These are phyloP conservation scores for Cyaniris semiargus DNA, from an alignment of 2,888 invertebrate genomes.

Conservation along the genomic window DNA sequence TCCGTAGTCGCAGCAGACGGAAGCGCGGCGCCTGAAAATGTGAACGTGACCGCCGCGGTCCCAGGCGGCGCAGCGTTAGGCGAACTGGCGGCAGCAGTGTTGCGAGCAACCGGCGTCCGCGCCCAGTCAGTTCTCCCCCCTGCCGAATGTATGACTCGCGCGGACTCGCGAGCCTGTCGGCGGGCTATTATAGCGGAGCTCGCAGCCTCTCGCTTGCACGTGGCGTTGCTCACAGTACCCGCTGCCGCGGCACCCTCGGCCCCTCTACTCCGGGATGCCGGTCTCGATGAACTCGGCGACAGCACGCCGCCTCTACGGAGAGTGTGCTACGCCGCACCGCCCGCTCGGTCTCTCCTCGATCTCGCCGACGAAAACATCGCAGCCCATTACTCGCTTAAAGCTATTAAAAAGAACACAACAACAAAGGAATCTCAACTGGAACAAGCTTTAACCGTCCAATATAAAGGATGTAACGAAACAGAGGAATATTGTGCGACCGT, in stretches of 20 bases:
- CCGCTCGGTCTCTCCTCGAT: conserved; percentile 59
- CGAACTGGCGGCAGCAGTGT: conserved; percentile 43
- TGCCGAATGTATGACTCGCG: conserved; percentile 41
- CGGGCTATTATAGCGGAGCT: conserved; percentile 46
- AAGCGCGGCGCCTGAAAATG: conserved; percentile 10
- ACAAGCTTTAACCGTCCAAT: not conserved
- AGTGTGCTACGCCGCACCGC: conserved; percentile 50
- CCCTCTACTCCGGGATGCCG: conserved; percentile 54
- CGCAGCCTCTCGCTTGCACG: conserved; percentile 46
- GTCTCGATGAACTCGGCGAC: conserved; percentile 59
- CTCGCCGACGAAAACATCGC: conserved; percentile 50
- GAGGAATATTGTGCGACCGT: conserved; percentile 49
- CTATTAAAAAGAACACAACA: conserved; percentile 16
- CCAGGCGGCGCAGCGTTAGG: conserved; percentile 41
- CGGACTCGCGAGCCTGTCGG: conserved; percentile 44
- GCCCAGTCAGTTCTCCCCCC: conserved; percentile 45
- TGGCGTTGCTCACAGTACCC: conserved; percentile 51
- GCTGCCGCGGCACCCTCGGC: conserved; percentile 48
- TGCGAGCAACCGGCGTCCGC: conserved; percentile 47
- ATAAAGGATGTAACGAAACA: not conserved
- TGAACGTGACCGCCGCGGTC: conserved; percentile 44
- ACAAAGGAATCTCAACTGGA: conserved; percentile 6
- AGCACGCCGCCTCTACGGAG: conserved; percentile 55
- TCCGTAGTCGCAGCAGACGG: conserved; percentile 6
- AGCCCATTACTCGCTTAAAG: conserved; percentile 45